Evolutionary conservation across 2,113 vertebrate genomes (phyloP).

Genomic region (Urocolius indicus): DNA sequence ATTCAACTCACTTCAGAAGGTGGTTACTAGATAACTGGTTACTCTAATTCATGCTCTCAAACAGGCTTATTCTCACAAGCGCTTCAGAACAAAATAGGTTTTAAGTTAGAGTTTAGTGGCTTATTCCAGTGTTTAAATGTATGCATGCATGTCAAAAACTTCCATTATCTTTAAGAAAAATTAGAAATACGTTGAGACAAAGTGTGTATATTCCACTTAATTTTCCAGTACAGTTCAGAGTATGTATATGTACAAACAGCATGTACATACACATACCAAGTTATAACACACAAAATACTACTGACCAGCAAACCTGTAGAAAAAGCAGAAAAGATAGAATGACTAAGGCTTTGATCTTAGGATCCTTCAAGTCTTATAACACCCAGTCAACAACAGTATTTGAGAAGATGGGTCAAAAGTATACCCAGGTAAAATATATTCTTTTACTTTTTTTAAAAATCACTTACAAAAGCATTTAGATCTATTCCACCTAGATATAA

Average conservation of each 20-base stretch:
- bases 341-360: background rate
- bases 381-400: background rate
- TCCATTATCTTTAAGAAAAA: background rate
- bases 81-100: background rate
- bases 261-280: background rate
- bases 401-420: background rate
- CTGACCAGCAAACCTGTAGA: background rate
- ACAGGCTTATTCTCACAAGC: background rate
- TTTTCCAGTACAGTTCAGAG: background rate
- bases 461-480: background rate
- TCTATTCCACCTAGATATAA: background rate
- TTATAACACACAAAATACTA: background rate
- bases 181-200: background rate
- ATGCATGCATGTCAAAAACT: background rate
- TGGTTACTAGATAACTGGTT: background rate
- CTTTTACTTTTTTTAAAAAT: background rate
- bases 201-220: background rate
- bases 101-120: constrained; percentile 21
- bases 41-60: background rate
- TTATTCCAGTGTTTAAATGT: background rate
- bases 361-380: background rate
- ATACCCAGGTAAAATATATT: background rate
- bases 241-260: background rate
- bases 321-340: background rate
- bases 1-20: background rate